Conservation (phyloP, 2,113 vertebrate genomes). For the Coptodon rendalli region DNA sequence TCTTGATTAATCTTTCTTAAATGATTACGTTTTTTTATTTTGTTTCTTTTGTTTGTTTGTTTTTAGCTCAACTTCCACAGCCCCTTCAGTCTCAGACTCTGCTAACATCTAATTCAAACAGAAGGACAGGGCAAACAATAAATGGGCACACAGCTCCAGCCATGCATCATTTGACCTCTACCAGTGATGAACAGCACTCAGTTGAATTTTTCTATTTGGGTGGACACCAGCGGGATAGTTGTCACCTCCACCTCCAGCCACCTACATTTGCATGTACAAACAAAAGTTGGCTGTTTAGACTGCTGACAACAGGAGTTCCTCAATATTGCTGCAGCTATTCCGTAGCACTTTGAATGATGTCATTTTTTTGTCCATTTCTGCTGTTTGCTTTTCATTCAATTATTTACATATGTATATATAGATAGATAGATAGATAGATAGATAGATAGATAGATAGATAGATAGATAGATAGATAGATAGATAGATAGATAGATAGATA, state of each 20-base stretch:
- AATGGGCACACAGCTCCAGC: neutral
- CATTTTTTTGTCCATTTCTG: neutral
- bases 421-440: too few relatives aligned
- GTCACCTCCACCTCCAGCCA: neutral
- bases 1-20: neutral
- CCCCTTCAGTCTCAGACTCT: neutral
- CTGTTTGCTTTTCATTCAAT: neutral
- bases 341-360: neutral
- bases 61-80: neutral
- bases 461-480: too few relatives aligned
- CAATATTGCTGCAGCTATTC: neutral
- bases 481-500: too few relatives aligned
- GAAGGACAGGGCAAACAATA: neutral
- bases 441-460: too few relatives aligned
- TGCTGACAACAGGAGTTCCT: neutral
- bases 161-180: neutral
- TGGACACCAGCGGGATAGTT: neutral
- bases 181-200: neutral
- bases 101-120: neutral
- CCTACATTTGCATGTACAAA: neutral
- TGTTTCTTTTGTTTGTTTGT: neutral
- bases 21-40: neutral
- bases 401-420: too few relatives aligned
- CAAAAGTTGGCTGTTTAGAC: neutral
- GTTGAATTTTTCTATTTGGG: neutral